A percentile compares a stretch with the other conserved stretches of the same genome.
Conservation (phyloP, 1,140 invertebrate genomes). For the Diachasmimorpha longicaudata region DNA sequence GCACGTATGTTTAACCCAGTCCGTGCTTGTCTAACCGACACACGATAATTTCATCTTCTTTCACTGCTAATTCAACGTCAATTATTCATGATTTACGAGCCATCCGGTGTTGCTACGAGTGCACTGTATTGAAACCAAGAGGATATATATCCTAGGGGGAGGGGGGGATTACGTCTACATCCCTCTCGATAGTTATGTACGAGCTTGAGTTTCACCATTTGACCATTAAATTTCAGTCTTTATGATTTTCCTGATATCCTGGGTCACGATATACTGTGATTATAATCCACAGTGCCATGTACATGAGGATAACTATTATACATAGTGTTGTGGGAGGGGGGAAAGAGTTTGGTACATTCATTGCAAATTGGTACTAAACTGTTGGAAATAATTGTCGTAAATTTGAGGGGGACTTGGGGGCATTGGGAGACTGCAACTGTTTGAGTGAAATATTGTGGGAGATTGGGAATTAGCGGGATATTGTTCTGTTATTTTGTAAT, state of each 20-base stretch:
- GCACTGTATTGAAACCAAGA: background rate
- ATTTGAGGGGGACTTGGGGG: background rate
- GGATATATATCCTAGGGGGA: background rate
- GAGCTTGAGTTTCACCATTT: constrained; percentile 20
- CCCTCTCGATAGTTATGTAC: background rate
- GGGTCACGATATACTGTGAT: constrained; percentile 20
- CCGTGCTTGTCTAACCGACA: background rate
- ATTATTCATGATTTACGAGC: constrained; percentile 36
- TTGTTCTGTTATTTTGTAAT: no score
- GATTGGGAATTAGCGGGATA: no score
- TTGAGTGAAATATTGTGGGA: background rate
- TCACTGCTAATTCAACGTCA: constrained; percentile 34
- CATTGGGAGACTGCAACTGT: background rate
- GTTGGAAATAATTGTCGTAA: background rate
- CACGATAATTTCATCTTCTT: constrained; percentile 23
- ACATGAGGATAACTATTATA: background rate
- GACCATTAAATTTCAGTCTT: constrained; percentile 9
- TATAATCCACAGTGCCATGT: constrained; percentile 15
- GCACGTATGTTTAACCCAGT: constrained; percentile 14
- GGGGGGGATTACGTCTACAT: background rate
- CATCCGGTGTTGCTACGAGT: background rate
- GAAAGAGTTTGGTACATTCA: background rate
- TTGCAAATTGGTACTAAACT: background rate
- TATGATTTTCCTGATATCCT: constrained; percentile 19
- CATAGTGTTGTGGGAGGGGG: background rate